Conservation (phyloP, 53 echinoderm and acorn worm species). For the Astropecten irregularis region DNA sequence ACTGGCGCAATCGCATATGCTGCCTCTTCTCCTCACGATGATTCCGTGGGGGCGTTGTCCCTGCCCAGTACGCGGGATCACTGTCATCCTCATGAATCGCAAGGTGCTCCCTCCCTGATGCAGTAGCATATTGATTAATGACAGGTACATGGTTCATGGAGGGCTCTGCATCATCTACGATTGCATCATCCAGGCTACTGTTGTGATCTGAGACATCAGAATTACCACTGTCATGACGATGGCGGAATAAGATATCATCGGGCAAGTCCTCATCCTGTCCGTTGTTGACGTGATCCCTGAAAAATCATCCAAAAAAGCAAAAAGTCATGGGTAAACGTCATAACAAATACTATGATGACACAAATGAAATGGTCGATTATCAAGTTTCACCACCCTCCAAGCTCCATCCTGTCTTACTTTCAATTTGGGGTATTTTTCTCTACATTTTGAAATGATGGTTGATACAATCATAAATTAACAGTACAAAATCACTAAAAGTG, state of each 20-base stretch:
- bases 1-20: slow-evolving; percentile 33
- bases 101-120: neutral
- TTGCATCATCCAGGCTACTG: slow-evolving; percentile 17
- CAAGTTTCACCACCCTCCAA: no score
- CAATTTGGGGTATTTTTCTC: no score
- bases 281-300: slow-evolving; percentile 25
- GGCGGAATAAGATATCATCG: slow-evolving; percentile 24
- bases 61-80: slow-evolving; percentile 24
- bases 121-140: neutral
- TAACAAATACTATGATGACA: no score
- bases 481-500: no score
- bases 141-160: neutral
- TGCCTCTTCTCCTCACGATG: slow-evolving; percentile 53
- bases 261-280: neutral
- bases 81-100: slow-evolving; percentile 44
- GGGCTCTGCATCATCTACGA: neutral
- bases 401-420: no score
- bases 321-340: no score
- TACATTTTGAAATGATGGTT: no score
- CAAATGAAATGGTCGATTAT: no score
- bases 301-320: no score
- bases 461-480: no score
- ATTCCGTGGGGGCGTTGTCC: slow-evolving; percentile 65
- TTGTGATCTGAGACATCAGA: neutral
- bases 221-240: slow-evolving; percentile 11